These are phyloP conservation scores for Portevinia maculata DNA, from an alignment of 2,888 invertebrate species.

Conservation along the genomic window DNA sequence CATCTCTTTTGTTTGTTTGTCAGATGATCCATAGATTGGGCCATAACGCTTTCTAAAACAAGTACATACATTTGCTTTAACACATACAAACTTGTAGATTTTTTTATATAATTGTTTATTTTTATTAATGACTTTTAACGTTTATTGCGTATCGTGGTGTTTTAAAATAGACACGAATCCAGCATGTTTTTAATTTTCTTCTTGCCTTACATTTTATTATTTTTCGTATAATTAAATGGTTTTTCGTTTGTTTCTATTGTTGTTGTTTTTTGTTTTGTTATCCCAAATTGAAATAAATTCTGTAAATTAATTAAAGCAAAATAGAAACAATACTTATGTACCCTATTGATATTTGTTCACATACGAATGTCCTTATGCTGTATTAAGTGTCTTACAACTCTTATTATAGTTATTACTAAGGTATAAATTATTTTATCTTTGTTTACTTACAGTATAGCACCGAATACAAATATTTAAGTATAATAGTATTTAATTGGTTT, in stretches of 20 bases:
- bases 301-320: slow-evolving; percentile 61
- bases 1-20: no score
- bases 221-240: slow-evolving; percentile 42
- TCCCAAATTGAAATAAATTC: slow-evolving; percentile 46
- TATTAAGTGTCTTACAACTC: slow-evolving; percentile 73
- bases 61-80: no score
- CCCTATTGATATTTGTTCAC: slow-evolving; percentile 55
- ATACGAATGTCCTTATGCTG: slow-evolving; percentile 61
- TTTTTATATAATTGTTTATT: slow-evolving; percentile 73
- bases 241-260: slow-evolving; percentile 43
- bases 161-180: slow-evolving; percentile 73
- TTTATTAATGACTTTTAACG: slow-evolving; percentile 72
- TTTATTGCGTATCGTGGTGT: slow-evolving; percentile 72
- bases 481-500: slow-evolving; percentile 75
- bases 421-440: slow-evolving; percentile 72
- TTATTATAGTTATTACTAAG: slow-evolving; percentile 70
- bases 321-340: slow-evolving; percentile 69
- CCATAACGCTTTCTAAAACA: no score
- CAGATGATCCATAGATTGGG: no score
- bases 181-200: slow-evolving; percentile 56
- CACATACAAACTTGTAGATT: neutral
- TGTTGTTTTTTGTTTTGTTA: slow-evolving; percentile 24
- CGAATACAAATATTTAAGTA: slow-evolving; percentile 81
- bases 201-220: slow-evolving; percentile 36
- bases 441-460: slow-evolving; percentile 81